These are phyloP conservation scores for Volucella inanis DNA, from an alignment of 2,888 invertebrate genomes.

Conservation along the genomic window DNA sequence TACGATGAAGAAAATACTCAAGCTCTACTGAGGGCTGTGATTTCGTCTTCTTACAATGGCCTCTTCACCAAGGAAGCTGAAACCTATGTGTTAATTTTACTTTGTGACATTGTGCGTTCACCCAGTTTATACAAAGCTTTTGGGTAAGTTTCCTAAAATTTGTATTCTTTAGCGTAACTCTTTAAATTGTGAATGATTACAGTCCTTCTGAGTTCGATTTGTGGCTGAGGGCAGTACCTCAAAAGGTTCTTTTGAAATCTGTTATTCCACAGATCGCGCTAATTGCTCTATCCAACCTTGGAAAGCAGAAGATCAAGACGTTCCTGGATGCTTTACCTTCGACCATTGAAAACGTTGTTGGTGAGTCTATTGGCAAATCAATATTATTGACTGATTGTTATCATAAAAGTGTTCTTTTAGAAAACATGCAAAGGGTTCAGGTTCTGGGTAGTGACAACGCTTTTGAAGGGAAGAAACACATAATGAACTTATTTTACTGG, in stretches of 20 bases:
- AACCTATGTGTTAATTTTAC: slow-evolving; percentile 82
- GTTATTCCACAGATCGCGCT: slow-evolving; percentile 84
- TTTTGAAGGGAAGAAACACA: slow-evolving; percentile 83
- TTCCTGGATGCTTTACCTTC: slow-evolving; percentile 84
- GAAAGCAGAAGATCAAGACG: slow-evolving; percentile 84
- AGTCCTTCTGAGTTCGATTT: slow-evolving; percentile 82
- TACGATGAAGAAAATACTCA: slow-evolving; percentile 77
- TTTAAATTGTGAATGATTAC: slow-evolving; percentile 72
- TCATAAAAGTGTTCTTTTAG: slow-evolving; percentile 27
- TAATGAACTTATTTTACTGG: slow-evolving; percentile 85
- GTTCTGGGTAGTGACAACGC: slow-evolving; percentile 82
- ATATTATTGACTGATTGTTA: no score
- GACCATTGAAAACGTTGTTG: slow-evolving; percentile 83
- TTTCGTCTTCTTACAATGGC: slow-evolving; percentile 77
- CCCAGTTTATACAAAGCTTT: slow-evolving; percentile 80
- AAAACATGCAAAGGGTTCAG: slow-evolving; percentile 78
- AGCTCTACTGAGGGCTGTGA: slow-evolving; percentile 78
- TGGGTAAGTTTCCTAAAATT: slow-evolving; percentile 76
- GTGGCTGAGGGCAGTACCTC: slow-evolving; percentile 85
- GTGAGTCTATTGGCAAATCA: slow-evolving; percentile 75
- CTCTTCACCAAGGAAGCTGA: slow-evolving; percentile 78
- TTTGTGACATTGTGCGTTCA: slow-evolving; percentile 83
- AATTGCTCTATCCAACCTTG: slow-evolving; percentile 85
- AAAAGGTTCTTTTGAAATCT: slow-evolving; percentile 84
- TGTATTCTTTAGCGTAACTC: not conserved